Base-by-base conservation (phyloP, 2,797 vertebrate genomes). In the Lacerta viridis region DNA sequence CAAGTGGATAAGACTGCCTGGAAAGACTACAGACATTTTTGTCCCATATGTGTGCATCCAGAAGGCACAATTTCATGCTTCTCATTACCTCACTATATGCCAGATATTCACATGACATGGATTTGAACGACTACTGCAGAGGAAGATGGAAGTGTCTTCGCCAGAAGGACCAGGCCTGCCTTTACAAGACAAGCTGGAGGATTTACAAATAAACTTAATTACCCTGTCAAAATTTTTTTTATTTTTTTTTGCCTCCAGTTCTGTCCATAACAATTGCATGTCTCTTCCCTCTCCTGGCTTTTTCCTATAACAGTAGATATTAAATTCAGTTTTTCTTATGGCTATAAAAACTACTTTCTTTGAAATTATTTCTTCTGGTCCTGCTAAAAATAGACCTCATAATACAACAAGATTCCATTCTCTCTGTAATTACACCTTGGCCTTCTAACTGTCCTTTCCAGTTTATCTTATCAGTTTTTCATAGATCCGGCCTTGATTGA, bases 341-440 rank as follows among this genome's bases (percentile, higher is more conserved):
- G 84, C 82, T 86, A 89, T 91, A 84, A 77, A 85, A 93, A 78
- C 92, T 92, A 88, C 93, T 95, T 94, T 90, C 92, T 91, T 92
- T 66, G 69, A 90, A 89, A 94, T 85, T 85, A 91, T 95, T 91
- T 92, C 89, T 90, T 85, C 85, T 84, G 91, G 89, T 88, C 80
- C 75, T 88, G 77, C 79, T 94, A 91, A 95, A 95, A 87, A 3
- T 74, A 90, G 92, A 91, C 80, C 86, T 61, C 75, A 76, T 25
- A 86, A 78, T 78, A 84, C 88, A 92, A 88, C 61, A 92, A 81
- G 83, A 89, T 80, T 82, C 89, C 77, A 59, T 72, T 91, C 90
- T 88, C 71, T 68, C 87, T 71, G 76, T 86, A 93, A 94, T 93
- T 93, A 87, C 84, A 71, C 84, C 88, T 23, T 71, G 87, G 91